Base-by-base conservation (phyloP, 2,113 vertebrate species). In the Alaudala cheleensis region DNA sequence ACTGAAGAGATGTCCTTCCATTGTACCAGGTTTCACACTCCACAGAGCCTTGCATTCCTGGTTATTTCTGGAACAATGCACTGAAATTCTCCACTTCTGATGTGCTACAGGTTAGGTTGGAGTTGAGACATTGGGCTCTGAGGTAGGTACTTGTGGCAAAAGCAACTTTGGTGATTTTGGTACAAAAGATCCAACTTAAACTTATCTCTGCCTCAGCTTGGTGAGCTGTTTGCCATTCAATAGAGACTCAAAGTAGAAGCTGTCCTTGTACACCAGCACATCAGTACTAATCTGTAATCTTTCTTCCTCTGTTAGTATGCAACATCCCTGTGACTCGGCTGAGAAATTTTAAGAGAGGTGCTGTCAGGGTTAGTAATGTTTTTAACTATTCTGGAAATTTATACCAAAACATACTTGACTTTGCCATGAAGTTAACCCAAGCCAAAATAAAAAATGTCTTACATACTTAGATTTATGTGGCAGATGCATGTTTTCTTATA, bases 231-330 rank as follows among this genome's bases (percentile, higher is more conserved):
- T 86, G 40, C 22, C 14, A 21, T 56, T 10, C 29, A 19, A 4
- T 12, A 62, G 13, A 54, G 8, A 28, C 28, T 37, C 9, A 6
- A 62, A 62, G 10, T 37, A 40, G 51, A 93, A 91, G 7, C 11
- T 49, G 2, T 44, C 4, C 37, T 70, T 61, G 21, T 40, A 74
- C 9, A 7, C 7, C 8, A 53, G 31, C 17, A 50, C 0, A 0
- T 71, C 20, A 49, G 7, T 6, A 16, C 7, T 67, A 24, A 89
- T 53, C 16, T 67, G 17, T 20, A 58, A 23, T 34, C 9, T 34
- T 85, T 70, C 31, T 58, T 85, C 11, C 51, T 5, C 12, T 79
- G 22, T 7, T 45, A 11, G 4, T 25, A 4, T 21, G 19, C 28
- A 57, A 49, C 13, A 78, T 6, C 8, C n/a, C 20, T 12, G 26